Base-by-base conservation (phyloP, 1,140 invertebrate genomes). In the Melitaea cinxia region DNA sequence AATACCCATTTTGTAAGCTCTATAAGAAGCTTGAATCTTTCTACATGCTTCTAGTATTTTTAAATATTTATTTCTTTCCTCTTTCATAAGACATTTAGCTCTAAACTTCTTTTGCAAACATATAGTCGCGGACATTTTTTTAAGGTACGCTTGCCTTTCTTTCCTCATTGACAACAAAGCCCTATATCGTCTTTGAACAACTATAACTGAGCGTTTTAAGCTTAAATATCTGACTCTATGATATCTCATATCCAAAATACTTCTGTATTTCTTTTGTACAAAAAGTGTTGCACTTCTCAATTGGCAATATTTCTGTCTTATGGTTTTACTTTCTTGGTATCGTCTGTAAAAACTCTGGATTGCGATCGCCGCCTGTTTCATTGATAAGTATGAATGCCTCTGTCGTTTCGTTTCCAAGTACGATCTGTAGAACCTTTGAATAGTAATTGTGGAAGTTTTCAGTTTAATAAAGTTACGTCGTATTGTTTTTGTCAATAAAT, bases 131-230 rank as follows among this genome's bases (percentile, higher is more conserved):
- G 62, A 42, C 12, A 37, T 65, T 63, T 60, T 56, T 24, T 69
- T 66, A 66, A 60, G 23, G 47, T 69, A 77, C 0, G 52, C 58
- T 28, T 53, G 52, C 61, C 72, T 70, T 19, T 68, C 37, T 52
- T 39, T 58, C 47, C 74, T 84, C 71, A 88, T 78, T 49, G 78
- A 62, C 4, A 67, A 72, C 49, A 87, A 66, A 15, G 89, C 87
- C 65, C 89, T 91, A 75, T 85, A 94, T 60, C 84, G 90, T 1
- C 57, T 69, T 74, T 95, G 94, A n/a, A 95, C 69, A 0, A 71
- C 45, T 12, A 91, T 68, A 21, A 82, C 82, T 6, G 89, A 80
- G 10, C 69, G 54, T 58, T 86, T 84, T 15, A 91, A 61, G 17
- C 65, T 58, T 14, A 91, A 68, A 72, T 89, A 94, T 4, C 75